phyloP scores from a whole-genome alignment of 2,113 vertebrate species.

The Datnioides undecimradiatus region DNA sequence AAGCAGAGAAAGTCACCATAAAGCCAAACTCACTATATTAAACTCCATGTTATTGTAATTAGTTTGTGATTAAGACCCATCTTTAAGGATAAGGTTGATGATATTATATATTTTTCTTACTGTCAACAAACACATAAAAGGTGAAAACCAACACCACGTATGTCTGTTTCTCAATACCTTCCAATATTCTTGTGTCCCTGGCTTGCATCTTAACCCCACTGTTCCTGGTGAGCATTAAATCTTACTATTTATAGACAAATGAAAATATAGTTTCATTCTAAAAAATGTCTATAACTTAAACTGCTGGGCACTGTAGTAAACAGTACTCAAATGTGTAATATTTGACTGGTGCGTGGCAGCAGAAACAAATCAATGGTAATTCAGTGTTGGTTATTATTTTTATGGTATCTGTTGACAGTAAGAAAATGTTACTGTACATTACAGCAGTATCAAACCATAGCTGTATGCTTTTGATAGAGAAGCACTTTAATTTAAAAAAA shows the following conservation, averaged over 20 bases:
- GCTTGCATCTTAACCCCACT: not conserved
- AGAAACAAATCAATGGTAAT: too few species aligned
- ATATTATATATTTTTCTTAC: not conserved
- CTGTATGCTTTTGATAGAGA: constrained; percentile 37
- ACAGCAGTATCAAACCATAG: constrained; percentile 26
- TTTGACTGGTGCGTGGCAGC: too few species aligned
- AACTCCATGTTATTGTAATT: not conserved
- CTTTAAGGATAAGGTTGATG: not conserved
- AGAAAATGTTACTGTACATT: constrained; percentile 25
- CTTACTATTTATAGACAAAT: too few species aligned
- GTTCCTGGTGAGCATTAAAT: not conserved
- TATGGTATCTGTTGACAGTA: not conserved
- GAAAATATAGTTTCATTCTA: too few species aligned
- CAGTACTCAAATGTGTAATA: too few species aligned
- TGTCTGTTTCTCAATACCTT: not conserved
- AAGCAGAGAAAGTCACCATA: constrained; percentile 11
- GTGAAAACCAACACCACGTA: not conserved
- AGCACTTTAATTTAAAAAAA: constrained; percentile 50
- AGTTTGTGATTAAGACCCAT: constrained; percentile 2
- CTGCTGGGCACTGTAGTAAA: too few species aligned
- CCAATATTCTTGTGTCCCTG: not conserved
- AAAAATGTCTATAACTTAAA: too few species aligned
- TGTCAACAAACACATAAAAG: not conserved
- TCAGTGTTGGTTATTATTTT: too few species aligned
- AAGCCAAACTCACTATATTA: not conserved